Evolutionary conservation across 1,140 invertebrate genomes (phyloP), one percentile per base, ranked within the genome.

Genomic region (Bilobella aurantiaca): DNA sequence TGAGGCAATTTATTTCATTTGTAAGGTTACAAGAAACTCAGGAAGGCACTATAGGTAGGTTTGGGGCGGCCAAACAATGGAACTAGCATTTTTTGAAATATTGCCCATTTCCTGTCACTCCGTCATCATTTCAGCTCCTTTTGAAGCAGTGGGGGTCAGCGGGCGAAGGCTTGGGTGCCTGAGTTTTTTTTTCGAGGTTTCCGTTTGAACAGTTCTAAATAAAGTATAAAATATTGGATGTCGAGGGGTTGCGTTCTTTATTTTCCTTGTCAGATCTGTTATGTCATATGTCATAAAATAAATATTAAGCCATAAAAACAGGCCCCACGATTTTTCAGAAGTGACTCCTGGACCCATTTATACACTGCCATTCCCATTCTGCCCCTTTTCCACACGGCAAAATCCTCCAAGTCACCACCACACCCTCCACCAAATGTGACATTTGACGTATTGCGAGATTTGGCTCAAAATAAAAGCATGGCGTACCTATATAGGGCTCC

Each of bases 221-320:
- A 53, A 53, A 53, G 23, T 53, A 53, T 53, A 23, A 53, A 53
- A 53, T 53, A 53, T 53, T 53, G 49, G 49, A 53, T 53, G 49
- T 53, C 49, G 49, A 23, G 21, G 49, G 49, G 49, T 53, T 53
- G 14, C 21, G 23, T 23, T 53, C 49, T 53, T 53, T 53, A 42
- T 42, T 53, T 23, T 23, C 21, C 49, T 53, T 53, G 49, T 53
- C 49, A 53, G 49, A 53, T 53, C 49, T 53, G 49, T 53, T 53
- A 53, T 53, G 49, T 53, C 49, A 53, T 53, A 12, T 53, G 49
- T 53, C 49, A 53, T 53, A 23, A 23, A 53, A 53, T 53, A 53
- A 53, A 53, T 53, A 53, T 53, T 53, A 53, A 53, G 49, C 49
- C 49, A 53, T 53, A 53, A 53, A 53, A 53, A 53, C 49, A 53